These are phyloP conservation scores for Physocephala rufipes DNA, from an alignment of 2,888 invertebrate genomes.

Conservation along the genomic window DNA sequence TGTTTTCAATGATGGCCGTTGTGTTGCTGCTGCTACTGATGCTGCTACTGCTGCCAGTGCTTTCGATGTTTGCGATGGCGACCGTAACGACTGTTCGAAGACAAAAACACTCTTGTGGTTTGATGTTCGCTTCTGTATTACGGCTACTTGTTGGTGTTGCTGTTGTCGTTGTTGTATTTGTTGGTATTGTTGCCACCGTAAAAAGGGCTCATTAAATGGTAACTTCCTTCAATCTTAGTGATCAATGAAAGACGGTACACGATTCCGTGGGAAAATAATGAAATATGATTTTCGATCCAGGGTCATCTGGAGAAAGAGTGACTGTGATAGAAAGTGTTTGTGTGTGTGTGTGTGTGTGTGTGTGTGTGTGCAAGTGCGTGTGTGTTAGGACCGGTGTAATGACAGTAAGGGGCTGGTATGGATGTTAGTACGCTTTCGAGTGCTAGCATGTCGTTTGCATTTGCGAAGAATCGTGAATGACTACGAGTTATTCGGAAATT, in stretches of 20 bases:
- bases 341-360: background rate
- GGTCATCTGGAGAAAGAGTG: background rate
- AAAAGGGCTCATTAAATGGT: constrained; percentile 20
- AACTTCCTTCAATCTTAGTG: background rate
- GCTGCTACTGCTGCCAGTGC: constrained; percentile 5
- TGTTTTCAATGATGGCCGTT: constrained; percentile 31
- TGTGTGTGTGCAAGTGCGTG: background rate
- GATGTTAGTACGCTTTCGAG: background rate
- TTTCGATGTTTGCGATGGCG: no score
- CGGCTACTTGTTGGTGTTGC: background rate
- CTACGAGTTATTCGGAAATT: no score
- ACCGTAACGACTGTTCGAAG: background rate
- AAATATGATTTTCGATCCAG: constrained; percentile 26
- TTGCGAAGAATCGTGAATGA: no score
- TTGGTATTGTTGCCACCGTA: background rate
- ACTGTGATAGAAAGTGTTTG: background rate
- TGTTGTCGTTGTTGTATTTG: background rate
- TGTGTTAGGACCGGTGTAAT: background rate
- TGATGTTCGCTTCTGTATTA: constrained; percentile 35
- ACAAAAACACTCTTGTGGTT: constrained; percentile 11
- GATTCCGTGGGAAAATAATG: constrained; percentile 23
- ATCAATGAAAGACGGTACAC: background rate
- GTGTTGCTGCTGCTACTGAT: background rate
- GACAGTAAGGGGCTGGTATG: background rate
- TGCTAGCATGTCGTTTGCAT: background rate